Evolutionary conservation across 1,140 invertebrate species (phyloP), one percentile per base, ranked within the genome.

Genomic region (Eriocheir sinensis): DNA sequence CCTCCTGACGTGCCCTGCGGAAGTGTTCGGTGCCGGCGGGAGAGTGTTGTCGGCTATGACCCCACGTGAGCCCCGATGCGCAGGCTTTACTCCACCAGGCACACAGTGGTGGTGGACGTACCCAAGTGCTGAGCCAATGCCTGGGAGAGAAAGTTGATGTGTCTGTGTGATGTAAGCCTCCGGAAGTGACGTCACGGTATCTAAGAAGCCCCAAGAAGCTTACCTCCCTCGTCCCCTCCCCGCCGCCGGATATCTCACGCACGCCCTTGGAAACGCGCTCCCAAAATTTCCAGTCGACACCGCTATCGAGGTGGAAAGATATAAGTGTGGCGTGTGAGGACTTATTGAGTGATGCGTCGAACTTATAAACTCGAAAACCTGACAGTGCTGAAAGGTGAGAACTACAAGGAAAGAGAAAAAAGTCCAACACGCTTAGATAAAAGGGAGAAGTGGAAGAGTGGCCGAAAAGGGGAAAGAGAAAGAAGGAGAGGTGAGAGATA

Each of bases 161-260:
- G 85, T 89, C 38, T 48, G 30, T 38, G 36, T 85, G 81, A 48
- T 86, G 81, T 93, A 93, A 93, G 91, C 91, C 85, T 15, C 30
- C 32, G 0, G 32, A 36, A 53, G 80, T 93, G 80, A 93, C 80
- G 91, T 48, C 80, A 53, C 41, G 9, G 41, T 48, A n/a, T 86
- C 81, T 93, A 44, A 85, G 80, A 48, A 48, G 38, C 91, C 91
- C 36, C 91, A 93, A 93, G 91, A 86, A 83, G 91, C 91, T 93
- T 93, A 93, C 81, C 53, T 93, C 12, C 90, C 72, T 44, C n/a
- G 15, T 40, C 36, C 34, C 38, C 89, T 36, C 3, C 88, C 6
- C 44, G 21, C 15, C 88, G 21, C 30, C 44, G 21, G 34, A 30
- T 3, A n/a, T 15, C 17, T 81, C 9, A 12, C 80, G 9, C 80